Conservation (phyloP, 1,140 invertebrate genomes). For the Drosophila triauraria region DNA sequence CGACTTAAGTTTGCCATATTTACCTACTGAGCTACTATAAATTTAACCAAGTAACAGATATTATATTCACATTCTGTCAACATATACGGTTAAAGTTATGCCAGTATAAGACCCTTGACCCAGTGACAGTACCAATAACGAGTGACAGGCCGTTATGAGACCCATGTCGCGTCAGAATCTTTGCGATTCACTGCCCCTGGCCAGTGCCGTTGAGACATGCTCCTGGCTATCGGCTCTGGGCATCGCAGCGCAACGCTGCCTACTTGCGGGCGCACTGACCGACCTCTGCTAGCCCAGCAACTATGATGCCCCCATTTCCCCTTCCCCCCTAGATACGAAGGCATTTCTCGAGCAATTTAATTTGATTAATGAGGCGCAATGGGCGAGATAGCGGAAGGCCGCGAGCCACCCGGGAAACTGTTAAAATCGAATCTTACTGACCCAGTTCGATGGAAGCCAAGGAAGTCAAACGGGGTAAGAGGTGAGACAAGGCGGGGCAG, state of each 20-base stretch:
- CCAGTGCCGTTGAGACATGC: background rate
- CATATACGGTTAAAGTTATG: background rate
- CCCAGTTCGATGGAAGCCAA: conserved; percentile 34
- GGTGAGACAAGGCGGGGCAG: background rate
- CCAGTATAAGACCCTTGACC: background rate
- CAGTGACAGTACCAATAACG: background rate
- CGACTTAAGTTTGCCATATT: too few relatives aligned
- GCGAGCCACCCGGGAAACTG: background rate
- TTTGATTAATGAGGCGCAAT: conserved; percentile 76
- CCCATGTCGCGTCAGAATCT: conserved; percentile 29
- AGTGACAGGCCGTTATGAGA: background rate
- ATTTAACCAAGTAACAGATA: too few relatives aligned
- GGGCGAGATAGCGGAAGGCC: conserved; percentile 57
- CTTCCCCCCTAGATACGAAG: background rate
- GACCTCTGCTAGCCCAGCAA: conserved; percentile 19
- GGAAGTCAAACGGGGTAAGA: background rate
- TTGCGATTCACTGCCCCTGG: conserved; percentile 33
- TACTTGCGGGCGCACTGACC: conserved; percentile 38
- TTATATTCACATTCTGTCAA: background rate
- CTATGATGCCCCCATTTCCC: conserved; percentile 6
- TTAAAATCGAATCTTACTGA: conserved; percentile 39
- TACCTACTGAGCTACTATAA: too few relatives aligned
- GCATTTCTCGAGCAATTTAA: conserved; percentile 60
- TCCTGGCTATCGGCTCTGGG: conserved; percentile 13
- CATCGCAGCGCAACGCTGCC: conserved; percentile 24